Base-by-base conservation (phyloP, 2,113 vertebrate species). In the Procavia capensis region DNA sequence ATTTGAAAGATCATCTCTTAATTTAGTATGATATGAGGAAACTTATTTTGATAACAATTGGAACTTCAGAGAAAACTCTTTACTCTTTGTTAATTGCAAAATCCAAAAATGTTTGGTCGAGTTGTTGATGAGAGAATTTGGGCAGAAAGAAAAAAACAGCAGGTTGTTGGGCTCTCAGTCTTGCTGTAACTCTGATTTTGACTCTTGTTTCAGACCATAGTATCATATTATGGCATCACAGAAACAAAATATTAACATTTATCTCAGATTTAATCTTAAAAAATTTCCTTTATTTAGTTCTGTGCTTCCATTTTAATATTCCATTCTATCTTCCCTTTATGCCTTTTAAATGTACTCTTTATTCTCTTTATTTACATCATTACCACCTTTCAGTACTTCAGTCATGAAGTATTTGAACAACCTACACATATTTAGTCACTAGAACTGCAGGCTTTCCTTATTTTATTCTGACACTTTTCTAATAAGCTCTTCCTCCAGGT, bases 1-100 rank as follows among this genome's bases (percentile, higher is more conserved):
- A 94, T 78, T 88, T 93, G 91, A 86, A 91, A 94, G 68, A 47
- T 14, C 64, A 34, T 43, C 75, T 90, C n/a, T 93, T 94, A 93
- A 94, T 79, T 91, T 61, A 85, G 88, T 20, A 94, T 74, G 25
- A 50, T 24, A 45, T 19, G 25, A 31, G 6, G 31, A 94, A 88
- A 79, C 1, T 41, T 41, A 20, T 50, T 81, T 81, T 61, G 3
- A 94, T 36, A 91, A 29, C 39, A 84, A 39, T 84, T 92, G 50
- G 34, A 24, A 78, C 20, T 92, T 59, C 70, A 36, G 16, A 88
- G 43, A 70, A 27, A 64, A 31, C 39, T 9, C 19, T 92, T 74
- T 86, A 75, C 36, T 34, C 70, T 84, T 84, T 57, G 34, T 41
- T n/a, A 20, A 39, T 64, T 89, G 24, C 29, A 90, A 92, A 95